Percentiles rank a stretch among this genome's conserved stretches.
These are phyloP conservation scores for Ennomos fuscantarius DNA, from an alignment of 2,888 invertebrate genomes.

Conservation along the genomic window DNA sequence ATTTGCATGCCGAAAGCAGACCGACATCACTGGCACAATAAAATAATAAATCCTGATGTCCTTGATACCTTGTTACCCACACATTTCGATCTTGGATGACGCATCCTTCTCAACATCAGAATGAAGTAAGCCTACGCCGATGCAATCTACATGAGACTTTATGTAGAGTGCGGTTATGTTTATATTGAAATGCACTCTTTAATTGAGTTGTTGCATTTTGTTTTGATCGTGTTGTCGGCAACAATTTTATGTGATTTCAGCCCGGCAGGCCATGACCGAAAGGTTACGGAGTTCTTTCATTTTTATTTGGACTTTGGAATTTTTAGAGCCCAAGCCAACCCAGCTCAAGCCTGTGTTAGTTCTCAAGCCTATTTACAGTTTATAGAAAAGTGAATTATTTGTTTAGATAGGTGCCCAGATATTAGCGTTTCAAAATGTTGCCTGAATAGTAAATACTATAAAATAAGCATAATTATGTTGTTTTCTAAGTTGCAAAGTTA, in stretches of 20 bases:
- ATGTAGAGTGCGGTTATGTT: conserved; percentile 31
- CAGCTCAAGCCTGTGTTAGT: no score
- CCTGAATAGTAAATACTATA: no score
- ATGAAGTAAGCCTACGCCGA: conserved; percentile 36
- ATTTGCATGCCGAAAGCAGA: conserved; percentile 68
- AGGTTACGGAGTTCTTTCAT: conserved; percentile 48
- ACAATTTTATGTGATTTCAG: conserved; percentile 59
- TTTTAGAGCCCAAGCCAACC: conserved; percentile 22
- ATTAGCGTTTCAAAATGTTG: no score
- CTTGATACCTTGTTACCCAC: conserved; percentile 74
- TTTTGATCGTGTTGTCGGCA: conserved; percentile 50
- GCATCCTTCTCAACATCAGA: conserved; percentile 51
- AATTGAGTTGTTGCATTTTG: conserved; percentile 58
- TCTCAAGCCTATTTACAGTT: not conserved
- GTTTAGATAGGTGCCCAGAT: no score
- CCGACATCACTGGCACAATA: conserved; percentile 57
- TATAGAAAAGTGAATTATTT: no score
- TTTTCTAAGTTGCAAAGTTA: no score
- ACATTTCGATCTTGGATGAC: conserved; percentile 69
- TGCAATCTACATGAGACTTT: conserved; percentile 34
- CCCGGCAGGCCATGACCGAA: conserved; percentile 56
- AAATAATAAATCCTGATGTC: conserved; percentile 64
- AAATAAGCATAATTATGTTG: no score
- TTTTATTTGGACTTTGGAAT: conserved; percentile 45
- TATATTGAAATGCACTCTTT: conserved; percentile 37